Conservation (phyloP, 2,113 vertebrate genomes). For the Pardalotus punctatus region DNA sequence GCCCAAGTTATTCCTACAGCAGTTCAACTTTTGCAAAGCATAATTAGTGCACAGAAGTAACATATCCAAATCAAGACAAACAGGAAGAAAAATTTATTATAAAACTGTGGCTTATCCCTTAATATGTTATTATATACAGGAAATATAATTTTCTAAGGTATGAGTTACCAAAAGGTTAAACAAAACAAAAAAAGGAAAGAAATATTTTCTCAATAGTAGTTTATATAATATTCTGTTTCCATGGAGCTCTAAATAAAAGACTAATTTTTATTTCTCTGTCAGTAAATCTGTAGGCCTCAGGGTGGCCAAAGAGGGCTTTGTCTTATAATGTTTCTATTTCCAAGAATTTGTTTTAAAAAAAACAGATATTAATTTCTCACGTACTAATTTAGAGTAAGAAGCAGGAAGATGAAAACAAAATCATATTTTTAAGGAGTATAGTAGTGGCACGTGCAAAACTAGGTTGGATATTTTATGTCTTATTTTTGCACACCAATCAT, state of each 20-base stretch:
- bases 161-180: not conserved
- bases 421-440: not conserved
- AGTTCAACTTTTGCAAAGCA: not conserved
- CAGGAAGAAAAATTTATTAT: not conserved
- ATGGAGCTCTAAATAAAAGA: not conserved
- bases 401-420: not conserved
- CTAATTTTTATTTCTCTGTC: not conserved
- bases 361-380: not conserved
- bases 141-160: not conserved
- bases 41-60: not conserved
- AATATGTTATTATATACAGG: not conserved
- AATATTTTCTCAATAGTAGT: not conserved
- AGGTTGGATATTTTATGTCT: not conserved
- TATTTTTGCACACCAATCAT: not conserved
- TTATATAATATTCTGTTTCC: not conserved
- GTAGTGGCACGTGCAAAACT: not conserved
- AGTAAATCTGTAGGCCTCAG: not conserved
- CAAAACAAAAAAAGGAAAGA: not conserved
- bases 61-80: not conserved
- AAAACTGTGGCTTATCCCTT: not conserved
- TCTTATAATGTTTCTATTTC: not conserved
- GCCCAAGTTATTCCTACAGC: constrained; percentile 9
- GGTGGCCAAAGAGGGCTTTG: not conserved
- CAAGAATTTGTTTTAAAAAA: not conserved
- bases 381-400: not conserved